Percentiles rank a stretch among this genome's conserved stretches.
Evolutionary conservation across 2,888 invertebrate genomes (phyloP).

Genomic region (Cerceris rybyensis): DNA sequence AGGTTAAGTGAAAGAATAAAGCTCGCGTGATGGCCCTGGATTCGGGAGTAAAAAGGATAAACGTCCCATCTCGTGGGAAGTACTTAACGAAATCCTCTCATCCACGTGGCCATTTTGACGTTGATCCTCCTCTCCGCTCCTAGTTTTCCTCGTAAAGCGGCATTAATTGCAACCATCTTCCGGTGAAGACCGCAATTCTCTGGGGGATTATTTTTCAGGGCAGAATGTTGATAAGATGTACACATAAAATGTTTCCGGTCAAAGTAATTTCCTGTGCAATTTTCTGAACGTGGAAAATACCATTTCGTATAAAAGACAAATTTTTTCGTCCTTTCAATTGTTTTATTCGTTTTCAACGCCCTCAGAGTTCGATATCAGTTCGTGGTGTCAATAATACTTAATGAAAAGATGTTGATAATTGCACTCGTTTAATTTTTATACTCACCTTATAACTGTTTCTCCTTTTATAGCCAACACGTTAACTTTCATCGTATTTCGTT

Average conservation of each 20-base stretch:
- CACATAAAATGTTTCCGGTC: background rate
- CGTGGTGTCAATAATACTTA: no score
- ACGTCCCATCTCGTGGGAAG: slow-evolving; percentile 69
- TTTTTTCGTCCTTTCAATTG: no score
- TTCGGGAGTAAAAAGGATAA: slow-evolving; percentile 69
- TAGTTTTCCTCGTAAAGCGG: slow-evolving; percentile 57
- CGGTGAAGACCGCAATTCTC: slow-evolving; percentile 5
- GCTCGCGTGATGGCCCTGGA: slow-evolving; percentile 47
- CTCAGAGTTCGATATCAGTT: no score
- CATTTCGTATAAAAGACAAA: no score
- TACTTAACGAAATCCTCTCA: slow-evolving; percentile 76
- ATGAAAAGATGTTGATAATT: no score
- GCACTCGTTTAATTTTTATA: no score
- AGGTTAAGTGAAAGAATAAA: slow-evolving; percentile 72
- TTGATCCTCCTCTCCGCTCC: slow-evolving; percentile 35
- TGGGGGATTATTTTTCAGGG: slow-evolving; percentile 31
- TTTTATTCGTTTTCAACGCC: no score
- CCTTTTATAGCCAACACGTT: no score
- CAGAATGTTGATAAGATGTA: slow-evolving; percentile 3
- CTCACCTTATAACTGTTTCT: no score
- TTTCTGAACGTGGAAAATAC: no score
- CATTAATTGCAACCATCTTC: slow-evolving; percentile 57
- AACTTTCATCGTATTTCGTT: no score
- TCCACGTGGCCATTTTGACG: slow-evolving; percentile 65
- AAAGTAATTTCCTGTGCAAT: no score